Percentiles rank a stretch among this genome's conserved stretches.
phyloP scores from a whole-genome alignment of 2,888 invertebrate species.

The Daptonema setosum region DNA sequence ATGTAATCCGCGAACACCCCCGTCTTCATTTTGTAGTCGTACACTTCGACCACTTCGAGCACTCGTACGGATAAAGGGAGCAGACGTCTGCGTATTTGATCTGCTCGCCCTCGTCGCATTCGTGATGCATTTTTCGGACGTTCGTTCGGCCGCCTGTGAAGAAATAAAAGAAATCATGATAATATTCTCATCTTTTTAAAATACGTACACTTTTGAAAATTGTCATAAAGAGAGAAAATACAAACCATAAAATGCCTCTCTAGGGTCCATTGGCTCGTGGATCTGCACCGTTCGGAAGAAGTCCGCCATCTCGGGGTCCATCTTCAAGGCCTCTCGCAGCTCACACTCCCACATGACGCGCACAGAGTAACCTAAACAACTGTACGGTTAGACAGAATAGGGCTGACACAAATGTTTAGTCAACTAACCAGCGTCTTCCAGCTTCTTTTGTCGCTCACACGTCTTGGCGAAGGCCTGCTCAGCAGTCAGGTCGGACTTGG shows the following conservation, averaged over 20 bases:
- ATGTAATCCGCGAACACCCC: too few species aligned
- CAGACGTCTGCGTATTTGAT: background rate
- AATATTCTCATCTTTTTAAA: too few species aligned
- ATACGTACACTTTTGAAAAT: too few species aligned
- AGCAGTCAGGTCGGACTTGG: background rate
- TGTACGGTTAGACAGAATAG: too few species aligned
- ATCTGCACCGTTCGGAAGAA: background rate
- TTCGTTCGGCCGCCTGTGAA: conserved; percentile 4
- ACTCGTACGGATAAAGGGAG: background rate
- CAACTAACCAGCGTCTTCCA: too few species aligned
- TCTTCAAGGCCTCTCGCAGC: background rate
- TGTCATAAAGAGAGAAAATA: too few species aligned
- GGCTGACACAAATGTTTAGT: too few species aligned
- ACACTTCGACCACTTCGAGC: too few species aligned
- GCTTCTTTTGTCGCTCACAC: background rate
- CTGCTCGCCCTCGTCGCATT: background rate
- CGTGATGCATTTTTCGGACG: background rate
- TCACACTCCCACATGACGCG: background rate
- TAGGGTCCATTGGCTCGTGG: background rate
- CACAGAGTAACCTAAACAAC: background rate
- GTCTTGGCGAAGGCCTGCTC: background rate
- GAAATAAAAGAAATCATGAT: too few species aligned
- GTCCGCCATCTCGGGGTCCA: background rate
- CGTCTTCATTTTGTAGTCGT: too few species aligned
- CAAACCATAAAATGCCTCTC: conserved; percentile 3